Evolutionary conservation across 2,888 invertebrate species (phyloP), one percentile per base, ranked within the genome.

Genomic region (Platycnemis pennipes): DNA sequence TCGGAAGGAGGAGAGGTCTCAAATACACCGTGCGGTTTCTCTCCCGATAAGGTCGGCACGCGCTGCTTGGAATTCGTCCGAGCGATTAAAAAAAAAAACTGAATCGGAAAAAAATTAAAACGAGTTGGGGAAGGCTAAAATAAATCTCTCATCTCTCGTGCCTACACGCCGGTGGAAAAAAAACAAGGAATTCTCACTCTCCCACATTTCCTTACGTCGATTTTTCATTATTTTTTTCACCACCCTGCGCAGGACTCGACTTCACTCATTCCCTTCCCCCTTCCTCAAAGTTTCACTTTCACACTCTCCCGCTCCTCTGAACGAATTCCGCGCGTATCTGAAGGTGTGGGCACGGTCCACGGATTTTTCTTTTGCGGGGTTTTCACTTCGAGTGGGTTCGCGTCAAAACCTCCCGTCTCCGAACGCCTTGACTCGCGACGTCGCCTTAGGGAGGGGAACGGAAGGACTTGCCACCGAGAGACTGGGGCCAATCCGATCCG

Each of bases 281-380:
- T 16, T 13, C 31, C 37, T 63, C 26, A 1, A 26, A 77, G 77
- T 77, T 77, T 37, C 77, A 77, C 77, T 77, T 77, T 77, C 77
- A 77, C 77, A 37, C 22, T 77, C 77, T 77, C n/a, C n/a, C n/a
- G n/a, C n/a, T n/a, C n/a, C 77, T 77, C 77, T 37, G 77, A 77
- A 77, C 31, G 37, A 11, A 37, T 77, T 77, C 13, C 77, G 77
- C 77, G 77, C 37, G 2, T 37, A 77, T 63, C 63, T 63, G 63
- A 63, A 22, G 63, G 63, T 37, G 37, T 77, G 77, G 37, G 31
- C 77, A 16, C 77, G 77, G 77, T 77, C 37, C 63, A 63, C 7
- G 77, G 37, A 77, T 77, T 77, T 63, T 77, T n/a, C 31, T 63
- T 77, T n/a, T 13, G 13, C 2, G 37, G 31, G 77, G 11, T 77